Evolutionary conservation across 2,797 vertebrate genomes (phyloP), one percentile per base, ranked within the genome.

Genomic region (Cirrhinus molitorella): DNA sequence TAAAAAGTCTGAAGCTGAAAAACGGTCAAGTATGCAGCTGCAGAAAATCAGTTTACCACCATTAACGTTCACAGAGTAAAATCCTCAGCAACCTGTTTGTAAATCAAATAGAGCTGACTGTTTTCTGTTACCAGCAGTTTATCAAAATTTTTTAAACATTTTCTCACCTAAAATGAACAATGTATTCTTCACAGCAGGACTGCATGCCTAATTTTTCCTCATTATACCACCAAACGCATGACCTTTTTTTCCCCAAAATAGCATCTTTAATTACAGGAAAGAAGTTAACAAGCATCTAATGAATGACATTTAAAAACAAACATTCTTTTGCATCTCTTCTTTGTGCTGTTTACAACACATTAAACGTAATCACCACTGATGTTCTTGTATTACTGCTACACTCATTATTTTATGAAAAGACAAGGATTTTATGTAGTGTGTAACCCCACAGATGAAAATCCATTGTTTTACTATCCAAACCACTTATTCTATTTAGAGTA

Each of bases 271-370:
- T 47, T 23, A 45, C 66, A 68, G 21, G 45, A 28, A 14, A 71
- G 43, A 71, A 71, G 2, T 25, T 70, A 70, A 70, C 3, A 23
- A 70, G 14, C 43, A 25, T 47, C 68, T 47, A 47, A 47, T 70
- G 7, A 47, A 70, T n/a, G 2, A 70, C n/a, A 2, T 25, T 47
- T 23, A 16, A 47, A 70, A 47, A 16, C 23, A 47, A 49, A 28
- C 9, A 8, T 28, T 49, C 2, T 19, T 49, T 19, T 49, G 23
- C n/a, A 17, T 5, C 14, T 71, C 8, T 71, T 66, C 31, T 11
- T 71, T 71, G 43, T 71, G 8, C 43, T 28, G 28, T 28, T 70
- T 71, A 71, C 43, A 71, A 40, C 34, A 67, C 11, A n/a, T 67
- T 67, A 12, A 67, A 67, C 34, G 28, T 61, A 66, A 40, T 40